Evolutionary conservation across 2,888 invertebrate genomes (phyloP), one percentile per base, ranked within the genome.

Genomic region (Julus scanicus): DNA sequence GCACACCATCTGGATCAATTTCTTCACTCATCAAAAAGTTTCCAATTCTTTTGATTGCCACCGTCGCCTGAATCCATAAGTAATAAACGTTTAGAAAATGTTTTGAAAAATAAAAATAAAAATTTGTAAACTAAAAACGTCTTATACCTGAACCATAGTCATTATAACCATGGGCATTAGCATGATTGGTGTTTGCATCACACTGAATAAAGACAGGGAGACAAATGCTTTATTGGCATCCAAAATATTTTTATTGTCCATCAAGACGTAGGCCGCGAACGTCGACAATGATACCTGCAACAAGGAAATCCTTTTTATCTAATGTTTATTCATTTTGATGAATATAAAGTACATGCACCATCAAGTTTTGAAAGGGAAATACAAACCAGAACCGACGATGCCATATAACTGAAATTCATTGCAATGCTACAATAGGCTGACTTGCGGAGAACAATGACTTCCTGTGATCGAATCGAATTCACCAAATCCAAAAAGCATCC

Each of bases 161-260:
- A 90, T 91, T 86, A 89, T 71, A 39, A 87, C 86, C 86, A 89
- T 86, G 3, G 89, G 89, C 86, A 93, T 91, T 91, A 93, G 92
- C 39, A 92, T 92, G 17, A 93, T 90, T 0, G 93, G 93, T 90
- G 93, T 93, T 29, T 93, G 91, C 87, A 93, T 91, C 85, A 93
- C 93, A 91, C 93, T 93, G 91, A 93, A 93, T 39, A 93, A 91
- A 0, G 93, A 91, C 88, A 93, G 90, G 2, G 93, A 92, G 6
- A 94, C 93, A 91, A 93, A 93, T 0, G 93, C 92, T 89, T 92
- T 92, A 90, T 92, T 91, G 13, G 93, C 93, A 90, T 93, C 93
- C 63, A 93, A 90, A n/a, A 93, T 90, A 90, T 93, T 93, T 89
- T 90, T 90, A 39, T 89, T 89, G 49, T 92, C 91, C n/a, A 91